A percentile compares a stretch with the other conserved stretches of the same genome.
These are phyloP conservation scores for Odontomachus brunneus DNA, from an alignment of 1,140 invertebrate species.

Conservation along the genomic window DNA sequence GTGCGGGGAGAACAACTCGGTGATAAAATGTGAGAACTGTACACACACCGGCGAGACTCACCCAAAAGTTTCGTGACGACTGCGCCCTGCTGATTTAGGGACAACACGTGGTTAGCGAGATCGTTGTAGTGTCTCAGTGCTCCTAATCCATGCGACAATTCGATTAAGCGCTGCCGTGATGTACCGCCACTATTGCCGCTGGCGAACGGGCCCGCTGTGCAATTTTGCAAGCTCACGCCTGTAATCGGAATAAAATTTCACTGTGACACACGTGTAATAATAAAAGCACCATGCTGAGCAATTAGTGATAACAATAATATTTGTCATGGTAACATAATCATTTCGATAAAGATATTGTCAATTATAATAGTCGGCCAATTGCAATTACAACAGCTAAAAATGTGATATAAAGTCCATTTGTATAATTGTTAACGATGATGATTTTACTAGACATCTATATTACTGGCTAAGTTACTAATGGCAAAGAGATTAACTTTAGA, in stretches of 20 bases:
- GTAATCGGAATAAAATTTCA: conserved; percentile 50
- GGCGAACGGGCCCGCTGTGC: conserved; percentile 79
- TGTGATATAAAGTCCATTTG: too few relatives aligned
- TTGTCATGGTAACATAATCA: too few relatives aligned
- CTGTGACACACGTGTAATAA: conserved; percentile 9
- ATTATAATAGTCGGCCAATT: too few relatives aligned
- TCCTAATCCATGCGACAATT: conserved; percentile 87
- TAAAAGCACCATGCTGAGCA: neutral
- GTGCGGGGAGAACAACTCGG: neutral
- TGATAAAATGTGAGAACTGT: neutral
- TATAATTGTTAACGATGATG: too few relatives aligned
- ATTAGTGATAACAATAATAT: neutral
- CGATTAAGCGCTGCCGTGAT: conserved; percentile 86
- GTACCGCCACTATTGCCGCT: conserved; percentile 77
- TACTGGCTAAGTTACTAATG: too few relatives aligned
- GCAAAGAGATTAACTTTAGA: too few relatives aligned
- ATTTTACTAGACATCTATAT: too few relatives aligned
- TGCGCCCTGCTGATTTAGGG: conserved; percentile 89
- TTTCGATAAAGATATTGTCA: too few relatives aligned
- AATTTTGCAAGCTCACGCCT: conserved; percentile 82
- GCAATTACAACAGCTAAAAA: too few relatives aligned
- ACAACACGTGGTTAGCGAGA: conserved; percentile 89
- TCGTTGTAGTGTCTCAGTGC: conserved; percentile 89
- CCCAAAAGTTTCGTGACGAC: conserved; percentile 89
- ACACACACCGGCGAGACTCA: conserved; percentile 76